Conservation (phyloP, 2,888 invertebrate genomes). For the Meiosimyza decipiens region DNA sequence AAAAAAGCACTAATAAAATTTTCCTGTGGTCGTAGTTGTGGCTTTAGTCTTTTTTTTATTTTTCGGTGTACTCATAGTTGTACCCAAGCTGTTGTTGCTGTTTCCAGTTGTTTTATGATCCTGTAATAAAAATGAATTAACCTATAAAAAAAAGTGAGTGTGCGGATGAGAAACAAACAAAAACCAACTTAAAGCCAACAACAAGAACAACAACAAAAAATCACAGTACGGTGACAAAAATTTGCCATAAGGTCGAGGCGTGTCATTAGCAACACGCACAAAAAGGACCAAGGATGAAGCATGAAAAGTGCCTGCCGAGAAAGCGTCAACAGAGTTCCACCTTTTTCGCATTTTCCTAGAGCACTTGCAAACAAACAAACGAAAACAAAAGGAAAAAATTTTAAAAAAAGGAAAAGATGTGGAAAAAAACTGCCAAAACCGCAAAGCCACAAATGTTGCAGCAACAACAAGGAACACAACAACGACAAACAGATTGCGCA, state of each 20-base stretch:
- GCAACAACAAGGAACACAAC: background rate
- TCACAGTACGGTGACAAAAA: constrained; percentile 47
- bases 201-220: too few relatives aligned
- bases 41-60: background rate
- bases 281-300: constrained; percentile 10
- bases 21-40: constrained; percentile 13
- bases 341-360: constrained; percentile 19
- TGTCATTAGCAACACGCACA: constrained; percentile 47
- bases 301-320: background rate
- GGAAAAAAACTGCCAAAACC: constrained; percentile 24
- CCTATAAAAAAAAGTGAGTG: constrained; percentile 57
- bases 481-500: background rate
- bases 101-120: constrained; percentile 55
- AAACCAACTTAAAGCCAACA: too few relatives aligned
- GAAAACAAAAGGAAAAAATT: background rate
- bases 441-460: constrained; percentile 17
- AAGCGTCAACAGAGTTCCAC: constrained; percentile 9
- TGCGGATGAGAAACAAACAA: constrained; percentile 40
- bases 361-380: constrained; percentile 43
- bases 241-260: constrained; percentile 59
- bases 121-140: constrained; percentile 64
- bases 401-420: background rate
- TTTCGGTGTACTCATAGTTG: background rate
- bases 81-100: constrained; percentile 1
- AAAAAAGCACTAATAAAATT: constrained; percentile 23